Percentiles rank a stretch among this genome's conserved stretches.
These are phyloP conservation scores for Caenorhabditis parvicauda DNA, from an alignment of 2,888 invertebrate genomes.

Conservation along the genomic window DNA sequence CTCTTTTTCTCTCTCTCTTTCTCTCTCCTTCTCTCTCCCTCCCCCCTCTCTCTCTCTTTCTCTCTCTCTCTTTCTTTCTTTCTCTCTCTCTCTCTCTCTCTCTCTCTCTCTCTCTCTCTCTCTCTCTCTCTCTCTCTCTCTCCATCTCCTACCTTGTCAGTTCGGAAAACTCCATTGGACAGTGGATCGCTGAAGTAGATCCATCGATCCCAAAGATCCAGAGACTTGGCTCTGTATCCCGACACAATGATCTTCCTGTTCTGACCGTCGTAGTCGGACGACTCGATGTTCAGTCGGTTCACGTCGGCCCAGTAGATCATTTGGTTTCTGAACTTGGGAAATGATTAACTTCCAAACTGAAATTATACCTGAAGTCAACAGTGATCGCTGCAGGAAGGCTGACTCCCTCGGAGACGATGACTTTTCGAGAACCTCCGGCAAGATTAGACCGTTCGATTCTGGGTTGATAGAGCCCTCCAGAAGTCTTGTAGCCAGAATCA, in stretches of 20 bases:
- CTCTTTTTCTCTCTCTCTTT: too few relatives aligned
- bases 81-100: neutral
- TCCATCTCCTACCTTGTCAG: conserved; percentile 83
- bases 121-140: too few relatives aligned
- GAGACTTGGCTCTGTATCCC: conserved; percentile 58
- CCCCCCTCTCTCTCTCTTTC: neutral
- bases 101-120: neutral
- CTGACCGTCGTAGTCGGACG: conserved; percentile 82
- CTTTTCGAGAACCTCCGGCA: conserved; percentile 80
- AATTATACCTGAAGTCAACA: conserved; percentile 74
- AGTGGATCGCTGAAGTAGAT: conserved; percentile 62
- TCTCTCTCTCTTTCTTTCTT: neutral
- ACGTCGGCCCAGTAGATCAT: conserved; percentile 91
- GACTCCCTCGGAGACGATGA: conserved; percentile 83
- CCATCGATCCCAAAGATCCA: conserved; percentile 60
- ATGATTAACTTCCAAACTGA: neutral
- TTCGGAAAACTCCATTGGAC: conserved; percentile 80
- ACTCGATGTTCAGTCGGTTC: conserved; percentile 81
- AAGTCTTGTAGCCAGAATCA: conserved; percentile 68
- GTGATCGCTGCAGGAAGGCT: conserved; percentile 93
- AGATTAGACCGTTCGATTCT: conserved; percentile 89
- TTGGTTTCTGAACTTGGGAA: conserved; percentile 71
- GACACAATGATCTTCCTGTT: conserved; percentile 68
- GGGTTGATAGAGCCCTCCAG: conserved; percentile 60
- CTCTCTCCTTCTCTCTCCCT: neutral